Percentiles rank a stretch among this genome's conserved stretches.
phyloP scores from a whole-genome alignment of 2,113 vertebrate species.

The Phylloscopus trochiloides region DNA sequence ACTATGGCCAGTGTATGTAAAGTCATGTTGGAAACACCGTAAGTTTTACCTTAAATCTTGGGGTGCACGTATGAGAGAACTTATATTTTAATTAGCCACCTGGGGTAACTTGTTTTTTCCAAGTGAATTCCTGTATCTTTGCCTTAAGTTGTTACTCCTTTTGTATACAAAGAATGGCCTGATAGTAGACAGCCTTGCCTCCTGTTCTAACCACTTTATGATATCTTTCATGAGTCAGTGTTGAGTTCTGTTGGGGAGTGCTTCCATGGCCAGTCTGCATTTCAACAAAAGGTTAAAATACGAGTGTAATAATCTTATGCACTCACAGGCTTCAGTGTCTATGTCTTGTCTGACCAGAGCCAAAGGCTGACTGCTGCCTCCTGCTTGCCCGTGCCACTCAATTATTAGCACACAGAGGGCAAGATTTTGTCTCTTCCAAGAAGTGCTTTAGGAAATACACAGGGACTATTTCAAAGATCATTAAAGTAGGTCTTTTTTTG shows the following conservation, averaged over 20 bases:
- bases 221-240: background rate
- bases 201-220: background rate
- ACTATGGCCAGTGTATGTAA: slow-evolving; percentile 99
- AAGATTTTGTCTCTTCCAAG: background rate
- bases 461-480: background rate
- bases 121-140: background rate
- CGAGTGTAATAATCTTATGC: background rate
- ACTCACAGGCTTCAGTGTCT: background rate
- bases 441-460: background rate
- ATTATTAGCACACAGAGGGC: background rate
- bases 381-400: background rate
- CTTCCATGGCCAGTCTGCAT: background rate
- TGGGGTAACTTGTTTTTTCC: background rate
- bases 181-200: background rate
- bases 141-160: background rate
- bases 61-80: background rate
- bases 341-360: background rate
- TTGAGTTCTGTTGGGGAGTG: background rate
- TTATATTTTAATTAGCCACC: background rate
- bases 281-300: background rate
- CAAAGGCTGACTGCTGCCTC: background rate
- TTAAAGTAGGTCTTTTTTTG: background rate
- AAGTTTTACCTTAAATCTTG: slow-evolving; percentile 67
- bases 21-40: slow-evolving; percentile 99
- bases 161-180: background rate